Conservation (phyloP, 2,797 vertebrate species). For the Enteromius mattozi region DNA sequence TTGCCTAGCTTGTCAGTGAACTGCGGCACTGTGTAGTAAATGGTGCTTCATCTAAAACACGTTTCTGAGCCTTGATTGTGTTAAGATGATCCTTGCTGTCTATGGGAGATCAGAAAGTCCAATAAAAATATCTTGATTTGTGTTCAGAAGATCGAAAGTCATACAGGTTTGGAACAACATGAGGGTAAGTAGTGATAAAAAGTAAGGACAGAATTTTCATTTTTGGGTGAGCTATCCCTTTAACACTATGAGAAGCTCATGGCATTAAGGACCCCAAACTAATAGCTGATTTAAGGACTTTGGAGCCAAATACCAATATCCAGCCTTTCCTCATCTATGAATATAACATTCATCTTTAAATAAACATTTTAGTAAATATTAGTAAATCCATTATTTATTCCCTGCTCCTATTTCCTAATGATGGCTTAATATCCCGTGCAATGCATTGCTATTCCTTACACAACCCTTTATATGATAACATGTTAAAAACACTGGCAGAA, state of each 20-base stretch:
- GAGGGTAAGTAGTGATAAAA: neutral
- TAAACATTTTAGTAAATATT: neutral
- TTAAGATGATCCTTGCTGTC: neutral
- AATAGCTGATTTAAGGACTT: neutral
- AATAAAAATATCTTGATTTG: neutral
- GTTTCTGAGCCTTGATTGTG: neutral
- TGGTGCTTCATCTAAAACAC: neutral
- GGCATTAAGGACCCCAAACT: neutral
- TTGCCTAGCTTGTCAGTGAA: neutral
- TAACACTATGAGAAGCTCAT: neutral
- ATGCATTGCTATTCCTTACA: constrained; percentile 69
- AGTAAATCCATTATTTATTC: constrained; percentile 29
- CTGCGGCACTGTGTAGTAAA: no score
- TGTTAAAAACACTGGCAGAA: constrained; percentile 49
- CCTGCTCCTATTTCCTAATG: constrained; percentile 61
- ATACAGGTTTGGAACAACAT: neutral
- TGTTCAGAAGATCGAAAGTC: neutral
- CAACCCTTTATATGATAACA: constrained; percentile 56
- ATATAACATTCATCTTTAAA: neutral
- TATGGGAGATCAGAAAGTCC: neutral
- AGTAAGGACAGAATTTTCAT: neutral
- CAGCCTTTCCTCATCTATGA: neutral
- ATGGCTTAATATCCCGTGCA: constrained; percentile 82
- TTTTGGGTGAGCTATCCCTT: neutral
- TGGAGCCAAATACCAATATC: constrained; percentile 4